phyloP scores from a whole-genome alignment of 2,797 vertebrate genomes.

The Mionectes olivaceus region DNA sequence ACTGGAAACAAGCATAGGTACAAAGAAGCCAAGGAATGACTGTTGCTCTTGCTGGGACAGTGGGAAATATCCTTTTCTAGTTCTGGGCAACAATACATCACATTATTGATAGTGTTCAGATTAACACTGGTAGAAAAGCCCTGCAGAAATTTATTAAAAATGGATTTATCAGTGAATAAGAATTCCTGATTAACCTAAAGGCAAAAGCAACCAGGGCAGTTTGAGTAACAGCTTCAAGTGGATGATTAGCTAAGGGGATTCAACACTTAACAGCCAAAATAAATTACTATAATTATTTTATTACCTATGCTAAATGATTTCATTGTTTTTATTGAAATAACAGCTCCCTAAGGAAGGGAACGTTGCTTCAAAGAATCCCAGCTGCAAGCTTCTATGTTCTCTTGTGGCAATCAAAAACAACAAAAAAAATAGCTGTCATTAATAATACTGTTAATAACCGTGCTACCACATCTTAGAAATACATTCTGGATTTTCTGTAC shows the following conservation, averaged over 20 bases:
- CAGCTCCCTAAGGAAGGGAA: slow-evolving; percentile 72
- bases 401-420: slow-evolving; percentile 68
- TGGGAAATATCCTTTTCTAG: slow-evolving; percentile 26
- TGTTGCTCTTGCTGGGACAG: not conserved
- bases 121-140: slow-evolving; percentile 37
- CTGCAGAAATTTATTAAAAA: slow-evolving; percentile 69
- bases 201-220: slow-evolving; percentile 69
- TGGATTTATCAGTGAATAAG: slow-evolving; percentile 65
- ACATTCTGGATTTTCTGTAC: slow-evolving; percentile 5
- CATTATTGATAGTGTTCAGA: slow-evolving; percentile 15
- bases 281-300: slow-evolving; percentile 82
- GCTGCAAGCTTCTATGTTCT: slow-evolving; percentile 63
- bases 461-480: slow-evolving; percentile 40
- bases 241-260: slow-evolving; percentile 79
- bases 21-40: not conserved
- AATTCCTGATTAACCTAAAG: slow-evolving; percentile 73
- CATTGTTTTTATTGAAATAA: slow-evolving; percentile 80
- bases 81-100: slow-evolving; percentile 30
- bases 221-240: slow-evolving; percentile 77
- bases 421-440: slow-evolving; percentile 71
- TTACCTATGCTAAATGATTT: slow-evolving; percentile 81
- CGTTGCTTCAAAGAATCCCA: slow-evolving; percentile 68
- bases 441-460: slow-evolving; percentile 51
- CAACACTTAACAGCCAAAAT: slow-evolving; percentile 79
- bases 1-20: not conserved